A percentile compares a stretch with the other conserved stretches of the same genome.
Conservation (phyloP, 35 echinoderm and acorn worm genomes). For the Strongylocentrotus purpuratus region DNA sequence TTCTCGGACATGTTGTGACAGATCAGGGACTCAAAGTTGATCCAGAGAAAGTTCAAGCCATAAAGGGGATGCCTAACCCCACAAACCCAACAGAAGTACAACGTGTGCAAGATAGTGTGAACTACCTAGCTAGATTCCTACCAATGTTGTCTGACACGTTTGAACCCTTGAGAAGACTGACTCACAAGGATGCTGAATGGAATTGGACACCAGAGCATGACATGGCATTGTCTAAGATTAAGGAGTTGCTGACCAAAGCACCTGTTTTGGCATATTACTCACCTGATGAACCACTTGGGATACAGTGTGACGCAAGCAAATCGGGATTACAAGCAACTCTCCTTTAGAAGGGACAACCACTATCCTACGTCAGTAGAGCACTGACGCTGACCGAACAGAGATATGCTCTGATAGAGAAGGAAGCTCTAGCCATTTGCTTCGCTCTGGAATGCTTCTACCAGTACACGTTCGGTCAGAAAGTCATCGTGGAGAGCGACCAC, state of each 20-base stretch:
- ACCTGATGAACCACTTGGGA: constrained; percentile 52
- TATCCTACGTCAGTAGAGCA: constrained; percentile 53
- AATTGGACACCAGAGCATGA: constrained; percentile 38
- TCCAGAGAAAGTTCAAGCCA: constrained; percentile 6
- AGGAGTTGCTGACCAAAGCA: constrained; percentile 40
- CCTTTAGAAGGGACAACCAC: constrained; percentile 55
- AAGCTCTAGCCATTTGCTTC: constrained; percentile 50
- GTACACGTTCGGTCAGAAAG: constrained; percentile 31
- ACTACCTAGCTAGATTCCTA: constrained; percentile 36
- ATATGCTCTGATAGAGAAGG: constrained; percentile 72
- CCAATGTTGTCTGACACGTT: background rate
- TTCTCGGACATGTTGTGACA: background rate
- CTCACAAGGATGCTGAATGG: constrained; percentile 35
- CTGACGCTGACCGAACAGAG: constrained; percentile 33
- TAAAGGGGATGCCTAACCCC: constrained; percentile 37
- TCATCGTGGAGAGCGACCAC: constrained; percentile 52
- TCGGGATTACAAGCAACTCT: constrained; percentile 56
- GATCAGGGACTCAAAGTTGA: constrained; percentile 35
- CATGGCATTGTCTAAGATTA: constrained; percentile 31
- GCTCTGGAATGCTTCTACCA: constrained; percentile 65
- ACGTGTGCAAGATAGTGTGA: constrained; percentile 34
- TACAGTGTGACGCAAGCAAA: constrained; percentile 63
- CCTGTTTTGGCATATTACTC: constrained; percentile 67
- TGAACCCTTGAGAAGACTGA: constrained; percentile 26
- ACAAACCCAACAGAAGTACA: constrained; percentile 48